Conservation (phyloP, 2,113 vertebrate genomes). For the Odontesthes bonariensis region DNA sequence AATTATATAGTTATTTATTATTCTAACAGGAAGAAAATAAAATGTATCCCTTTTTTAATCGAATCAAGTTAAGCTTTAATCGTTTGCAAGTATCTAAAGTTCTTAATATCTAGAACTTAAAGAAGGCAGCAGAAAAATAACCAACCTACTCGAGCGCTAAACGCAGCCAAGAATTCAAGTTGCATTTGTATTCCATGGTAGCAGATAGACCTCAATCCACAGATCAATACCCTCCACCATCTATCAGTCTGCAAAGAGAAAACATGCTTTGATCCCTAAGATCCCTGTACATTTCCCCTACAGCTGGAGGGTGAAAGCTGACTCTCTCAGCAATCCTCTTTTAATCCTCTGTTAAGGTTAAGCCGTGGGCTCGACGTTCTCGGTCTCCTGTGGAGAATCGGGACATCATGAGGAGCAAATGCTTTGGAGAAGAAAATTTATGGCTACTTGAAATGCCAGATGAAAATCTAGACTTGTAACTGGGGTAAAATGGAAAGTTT, state of each 20-base stretch:
- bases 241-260: slow-evolving; percentile 39
- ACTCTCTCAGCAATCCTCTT: slow-evolving; percentile 48
- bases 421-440: slow-evolving; percentile 25
- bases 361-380: slow-evolving; percentile 35
- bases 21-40: no score
- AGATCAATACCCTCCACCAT: slow-evolving; percentile 54
- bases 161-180: background rate
- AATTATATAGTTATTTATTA: no score
- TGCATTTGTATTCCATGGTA: background rate
- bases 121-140: background rate
- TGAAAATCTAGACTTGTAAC: slow-evolving; percentile 10
- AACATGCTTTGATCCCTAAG: slow-evolving; percentile 63
- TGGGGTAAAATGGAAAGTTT: slow-evolving; percentile 7
- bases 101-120: no score
- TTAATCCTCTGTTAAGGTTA: slow-evolving; percentile 46
- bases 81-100: no score
- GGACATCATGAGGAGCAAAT: slow-evolving; percentile 23
- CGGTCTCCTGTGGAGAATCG: slow-evolving; percentile 21
- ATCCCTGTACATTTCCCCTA: slow-evolving; percentile 62
- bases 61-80: no score
- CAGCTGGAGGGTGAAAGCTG: slow-evolving; percentile 54
- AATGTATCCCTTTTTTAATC: no score
- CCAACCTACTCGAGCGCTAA: background rate
- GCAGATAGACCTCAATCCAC: slow-evolving; percentile 40
- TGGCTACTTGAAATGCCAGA: slow-evolving; percentile 3